Conservation (phyloP, 2,888 invertebrate genomes). For the Dioctria linearis region DNA sequence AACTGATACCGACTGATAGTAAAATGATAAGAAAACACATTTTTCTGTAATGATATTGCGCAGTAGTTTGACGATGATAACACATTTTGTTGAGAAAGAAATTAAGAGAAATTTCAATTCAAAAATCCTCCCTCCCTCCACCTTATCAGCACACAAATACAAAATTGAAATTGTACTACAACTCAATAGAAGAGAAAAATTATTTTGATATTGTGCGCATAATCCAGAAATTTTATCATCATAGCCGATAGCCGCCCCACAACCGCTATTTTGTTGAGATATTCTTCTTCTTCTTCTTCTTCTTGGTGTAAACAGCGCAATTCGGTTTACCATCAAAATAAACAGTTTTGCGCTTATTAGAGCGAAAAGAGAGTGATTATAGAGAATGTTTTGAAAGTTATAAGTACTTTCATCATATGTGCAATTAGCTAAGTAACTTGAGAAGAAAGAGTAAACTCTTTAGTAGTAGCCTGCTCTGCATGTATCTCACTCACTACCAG, state of each 20-base stretch:
- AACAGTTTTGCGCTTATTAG: conserved; percentile 1
- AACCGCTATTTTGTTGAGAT: neutral
- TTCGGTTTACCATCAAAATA: conserved; percentile 18
- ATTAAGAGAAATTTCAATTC: no score
- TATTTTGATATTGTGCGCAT: neutral
- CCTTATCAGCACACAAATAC: no score
- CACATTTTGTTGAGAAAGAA: no score
- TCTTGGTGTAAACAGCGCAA: neutral
- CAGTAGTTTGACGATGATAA: no score
- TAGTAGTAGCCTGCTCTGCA: neutral
- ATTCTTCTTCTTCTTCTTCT: neutral
- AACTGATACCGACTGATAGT: no score
- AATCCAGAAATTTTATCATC: neutral
- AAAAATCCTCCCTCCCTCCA: no score
- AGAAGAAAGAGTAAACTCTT: neutral
- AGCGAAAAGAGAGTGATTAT: no score
- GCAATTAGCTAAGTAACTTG: neutral
- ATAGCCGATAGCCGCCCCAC: neutral
- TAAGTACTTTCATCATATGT: no score
- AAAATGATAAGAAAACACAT: no score
- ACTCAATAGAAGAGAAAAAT: neutral
- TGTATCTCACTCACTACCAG: neutral
- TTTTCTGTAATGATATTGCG: no score
- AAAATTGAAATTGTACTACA: no score
- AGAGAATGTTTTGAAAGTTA: no score